phyloP scores from a whole-genome alignment of 2,888 invertebrate genomes.

The Gryllus longicercus region DNA sequence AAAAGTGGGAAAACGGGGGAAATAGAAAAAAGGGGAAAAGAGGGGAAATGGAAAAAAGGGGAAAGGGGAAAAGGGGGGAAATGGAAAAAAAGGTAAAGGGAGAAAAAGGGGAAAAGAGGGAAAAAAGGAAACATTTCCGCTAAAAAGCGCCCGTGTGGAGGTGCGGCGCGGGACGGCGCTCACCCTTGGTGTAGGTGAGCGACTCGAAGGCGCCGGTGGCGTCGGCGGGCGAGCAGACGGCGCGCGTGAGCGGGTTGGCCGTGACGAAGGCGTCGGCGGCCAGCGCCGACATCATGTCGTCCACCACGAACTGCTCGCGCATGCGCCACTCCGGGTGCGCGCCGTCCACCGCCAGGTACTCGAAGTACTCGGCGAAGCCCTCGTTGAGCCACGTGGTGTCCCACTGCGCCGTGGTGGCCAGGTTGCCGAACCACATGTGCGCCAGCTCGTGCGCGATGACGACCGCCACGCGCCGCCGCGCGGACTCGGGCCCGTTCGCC shows the following conservation, averaged over 20 bases:
- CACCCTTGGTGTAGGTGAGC: constrained; percentile 68
- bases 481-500: constrained; percentile 50
- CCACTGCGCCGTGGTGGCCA: constrained; percentile 49
- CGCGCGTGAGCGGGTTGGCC: constrained; percentile 59
- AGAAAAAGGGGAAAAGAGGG: too few species aligned
- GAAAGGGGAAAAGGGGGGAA: too few species aligned
- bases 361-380: constrained; percentile 56
- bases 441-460: constrained; percentile 55
- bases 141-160: too few species aligned
- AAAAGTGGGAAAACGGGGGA: too few species aligned
- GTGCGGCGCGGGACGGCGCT: constrained; percentile 26
- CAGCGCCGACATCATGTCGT: constrained; percentile 36
- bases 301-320: constrained; percentile 56
- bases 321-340: constrained; percentile 55
- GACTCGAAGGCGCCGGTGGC: constrained; percentile 62
- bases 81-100: too few species aligned
- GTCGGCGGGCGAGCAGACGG: constrained; percentile 56
- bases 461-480: constrained; percentile 43
- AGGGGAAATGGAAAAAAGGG: too few species aligned
- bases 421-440: constrained; percentile 55
- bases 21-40: too few species aligned
- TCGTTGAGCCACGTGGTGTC: constrained; percentile 49
- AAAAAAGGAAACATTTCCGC: too few species aligned
- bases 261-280: constrained; percentile 40
- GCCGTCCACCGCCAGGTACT: constrained; percentile 43